phyloP scores from a whole-genome alignment of 2,888 invertebrate genomes.

The Acanthosepion lycidas region DNA sequence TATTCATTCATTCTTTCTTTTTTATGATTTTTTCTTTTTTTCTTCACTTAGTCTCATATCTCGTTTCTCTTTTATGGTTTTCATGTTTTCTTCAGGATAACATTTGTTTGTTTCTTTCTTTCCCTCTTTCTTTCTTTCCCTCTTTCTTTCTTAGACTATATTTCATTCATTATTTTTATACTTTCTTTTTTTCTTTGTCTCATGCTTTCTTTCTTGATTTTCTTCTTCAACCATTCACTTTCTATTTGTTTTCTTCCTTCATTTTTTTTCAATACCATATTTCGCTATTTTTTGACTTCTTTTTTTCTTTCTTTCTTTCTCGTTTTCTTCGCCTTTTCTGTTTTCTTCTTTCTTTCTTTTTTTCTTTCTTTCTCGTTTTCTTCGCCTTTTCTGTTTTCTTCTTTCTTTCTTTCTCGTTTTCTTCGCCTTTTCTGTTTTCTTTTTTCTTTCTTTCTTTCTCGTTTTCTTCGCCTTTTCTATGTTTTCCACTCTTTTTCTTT shows the following conservation, averaged over 20 bases:
- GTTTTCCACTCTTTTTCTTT: neutral
- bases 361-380: neutral
- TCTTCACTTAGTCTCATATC: neutral
- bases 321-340: too few relatives aligned
- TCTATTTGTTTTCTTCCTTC: neutral
- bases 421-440: neutral
- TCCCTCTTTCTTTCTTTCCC: neutral
- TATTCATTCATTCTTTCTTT: neutral
- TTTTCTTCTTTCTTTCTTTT: neutral
- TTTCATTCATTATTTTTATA: too few relatives aligned
- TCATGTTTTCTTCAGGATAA: neutral
- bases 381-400: neutral
- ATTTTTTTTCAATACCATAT: neutral
- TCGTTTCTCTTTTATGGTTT: neutral
- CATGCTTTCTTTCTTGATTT: neutral
- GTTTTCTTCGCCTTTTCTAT: too few relatives aligned
- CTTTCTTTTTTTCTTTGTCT: neutral
- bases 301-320: neutral
- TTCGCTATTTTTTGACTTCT: neutral
- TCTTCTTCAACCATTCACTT: neutral
- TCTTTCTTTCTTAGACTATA: neutral
- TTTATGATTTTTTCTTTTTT: neutral
- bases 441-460: neutral
- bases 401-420: neutral
- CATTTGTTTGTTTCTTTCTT: neutral